Evolutionary conservation across 2,113 vertebrate genomes (phyloP).

Genomic region (Cyprinodon brontotheroides): DNA sequence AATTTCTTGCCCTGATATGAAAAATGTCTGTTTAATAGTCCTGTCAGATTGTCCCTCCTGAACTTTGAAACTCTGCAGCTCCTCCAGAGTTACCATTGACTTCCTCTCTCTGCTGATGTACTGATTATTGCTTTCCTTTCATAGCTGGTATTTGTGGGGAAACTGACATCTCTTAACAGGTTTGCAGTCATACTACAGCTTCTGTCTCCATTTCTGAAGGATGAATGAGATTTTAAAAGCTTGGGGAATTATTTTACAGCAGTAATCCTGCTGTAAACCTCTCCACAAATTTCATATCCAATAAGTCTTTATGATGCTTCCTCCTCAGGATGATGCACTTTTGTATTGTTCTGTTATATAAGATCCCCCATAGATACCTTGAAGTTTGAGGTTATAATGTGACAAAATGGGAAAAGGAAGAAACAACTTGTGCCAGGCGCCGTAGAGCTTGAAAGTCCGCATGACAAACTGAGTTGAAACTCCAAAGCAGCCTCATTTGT

Average conservation of each 20-base stretch:
- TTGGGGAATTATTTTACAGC: too few relatives aligned
- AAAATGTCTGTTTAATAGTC: too few relatives aligned
- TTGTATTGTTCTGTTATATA: not conserved
- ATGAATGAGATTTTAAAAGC: too few relatives aligned
- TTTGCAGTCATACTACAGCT: not conserved
- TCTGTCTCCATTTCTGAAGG: too few relatives aligned
- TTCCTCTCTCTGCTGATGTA: too few relatives aligned
- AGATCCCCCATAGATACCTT: not conserved
- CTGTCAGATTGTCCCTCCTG: too few relatives aligned
- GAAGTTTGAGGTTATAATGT: not conserved
- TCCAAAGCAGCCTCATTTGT: constrained; percentile 3
- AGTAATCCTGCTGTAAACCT: too few relatives aligned
- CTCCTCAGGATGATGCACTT: not conserved
- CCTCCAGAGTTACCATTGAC: too few relatives aligned
- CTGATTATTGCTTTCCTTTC: too few relatives aligned
- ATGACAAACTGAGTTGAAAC: not conserved
- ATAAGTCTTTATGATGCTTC: not conserved
- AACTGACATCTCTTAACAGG: not conserved
- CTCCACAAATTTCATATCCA: too few relatives aligned
- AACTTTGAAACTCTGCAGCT: too few relatives aligned
- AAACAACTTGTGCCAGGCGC: not conserved
- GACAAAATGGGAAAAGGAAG: not conserved
- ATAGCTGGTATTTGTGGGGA: not conserved
- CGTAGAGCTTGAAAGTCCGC: not conserved
- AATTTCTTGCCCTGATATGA: too few relatives aligned